Percentiles rank a stretch among this genome's conserved stretches.
These are phyloP conservation scores for Rhopilema esculentum DNA, from an alignment of 30 jellyfish, hydroid and myxozoan genomes.

Conservation along the genomic window DNA sequence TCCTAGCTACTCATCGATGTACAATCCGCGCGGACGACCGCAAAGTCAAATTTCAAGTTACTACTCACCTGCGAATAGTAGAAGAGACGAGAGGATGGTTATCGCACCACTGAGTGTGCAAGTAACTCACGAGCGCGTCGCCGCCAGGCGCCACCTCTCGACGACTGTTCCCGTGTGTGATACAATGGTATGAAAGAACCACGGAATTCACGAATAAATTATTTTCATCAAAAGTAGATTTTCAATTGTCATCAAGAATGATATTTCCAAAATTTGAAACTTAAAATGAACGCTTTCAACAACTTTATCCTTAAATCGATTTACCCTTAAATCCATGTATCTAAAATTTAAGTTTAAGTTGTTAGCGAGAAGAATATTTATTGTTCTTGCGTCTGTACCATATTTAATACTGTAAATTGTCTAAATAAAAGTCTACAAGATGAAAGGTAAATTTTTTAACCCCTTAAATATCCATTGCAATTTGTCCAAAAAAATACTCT, in stretches of 20 bases:
- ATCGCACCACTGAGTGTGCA: conserved; percentile 70
- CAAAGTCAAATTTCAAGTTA: conserved; percentile 43
- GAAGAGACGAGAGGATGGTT: conserved; percentile 50
- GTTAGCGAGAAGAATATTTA: too few relatives aligned
- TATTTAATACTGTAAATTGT: too few relatives aligned
- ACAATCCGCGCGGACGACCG: conserved; percentile 2
- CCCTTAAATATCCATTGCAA: too few relatives aligned
- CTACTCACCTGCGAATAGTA: conserved; percentile 40
- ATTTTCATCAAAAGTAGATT: too few relatives aligned
- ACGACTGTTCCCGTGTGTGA: conserved; percentile 41
- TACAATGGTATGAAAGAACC: conserved; percentile 44
- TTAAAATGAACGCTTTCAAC: neutral
- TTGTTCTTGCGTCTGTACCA: too few relatives aligned
- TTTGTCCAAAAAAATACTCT: too few relatives aligned
- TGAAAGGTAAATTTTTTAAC: too few relatives aligned
- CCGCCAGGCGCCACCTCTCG: conserved; percentile 61
- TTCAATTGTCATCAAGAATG: too few relatives aligned
- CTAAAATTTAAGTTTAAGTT: too few relatives aligned
- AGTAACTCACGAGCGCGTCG: conserved; percentile 75
- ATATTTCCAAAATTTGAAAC: neutral
- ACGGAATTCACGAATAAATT: neutral
- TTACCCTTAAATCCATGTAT: too few relatives aligned
- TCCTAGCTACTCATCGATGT: conserved; percentile 21
- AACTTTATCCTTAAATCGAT: too few relatives aligned
- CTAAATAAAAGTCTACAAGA: too few relatives aligned